Evolutionary conservation across 2,113 vertebrate species (phyloP).

Genomic region (Macrotis lagotis): DNA sequence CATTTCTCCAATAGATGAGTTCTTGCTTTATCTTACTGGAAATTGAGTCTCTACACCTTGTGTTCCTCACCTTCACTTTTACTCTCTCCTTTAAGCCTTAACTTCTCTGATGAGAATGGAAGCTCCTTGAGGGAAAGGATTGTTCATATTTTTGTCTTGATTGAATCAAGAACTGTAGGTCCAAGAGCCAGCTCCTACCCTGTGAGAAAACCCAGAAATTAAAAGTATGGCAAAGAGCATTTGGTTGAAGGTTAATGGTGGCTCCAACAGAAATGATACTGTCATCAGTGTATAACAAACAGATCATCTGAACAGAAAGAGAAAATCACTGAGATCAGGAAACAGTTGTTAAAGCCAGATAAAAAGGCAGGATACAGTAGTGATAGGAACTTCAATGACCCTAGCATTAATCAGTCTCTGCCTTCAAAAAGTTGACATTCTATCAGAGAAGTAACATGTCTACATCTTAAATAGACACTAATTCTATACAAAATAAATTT

Average conservation of each 20-base stretch:
- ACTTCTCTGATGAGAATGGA: not conserved
- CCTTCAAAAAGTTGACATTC: not conserved
- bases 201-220: not conserved
- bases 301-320: not conserved
- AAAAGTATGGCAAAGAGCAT: not conserved
- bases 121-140: not conserved
- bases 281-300: not conserved
- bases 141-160: not conserved
- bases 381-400: not conserved
- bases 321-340: not conserved
- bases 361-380: not conserved
- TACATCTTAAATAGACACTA: not conserved
- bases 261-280: not conserved
- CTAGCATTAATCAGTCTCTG: not conserved
- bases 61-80: not conserved
- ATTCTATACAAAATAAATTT: not conserved
- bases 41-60: not conserved
- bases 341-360: not conserved
- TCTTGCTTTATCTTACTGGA: not conserved
- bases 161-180: not conserved
- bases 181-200: not conserved
- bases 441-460: not conserved
- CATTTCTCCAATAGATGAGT: not conserved
- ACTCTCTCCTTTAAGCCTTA: not conserved
- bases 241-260: not conserved